Conservation (phyloP, 2,888 invertebrate species). For the Drosophila incognita region DNA sequence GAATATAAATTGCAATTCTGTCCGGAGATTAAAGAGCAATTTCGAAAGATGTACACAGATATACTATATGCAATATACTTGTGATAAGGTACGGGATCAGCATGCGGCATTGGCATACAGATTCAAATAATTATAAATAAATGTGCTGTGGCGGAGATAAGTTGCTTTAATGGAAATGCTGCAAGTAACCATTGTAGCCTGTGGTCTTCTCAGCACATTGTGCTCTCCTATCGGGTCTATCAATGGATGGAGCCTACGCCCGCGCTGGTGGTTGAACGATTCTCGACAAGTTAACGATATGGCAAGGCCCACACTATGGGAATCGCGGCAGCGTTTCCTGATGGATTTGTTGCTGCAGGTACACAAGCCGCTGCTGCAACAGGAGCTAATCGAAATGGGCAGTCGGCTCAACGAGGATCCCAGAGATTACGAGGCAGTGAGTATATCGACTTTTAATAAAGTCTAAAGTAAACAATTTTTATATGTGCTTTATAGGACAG, state of each 20-base stretch:
- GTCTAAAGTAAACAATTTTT: not conserved
- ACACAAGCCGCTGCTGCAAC: constrained; percentile 70
- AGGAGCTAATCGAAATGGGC: constrained; percentile 63
- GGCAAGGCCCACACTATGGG: constrained; percentile 10
- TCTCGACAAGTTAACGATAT: not conserved
- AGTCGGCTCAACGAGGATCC: constrained; percentile 52
- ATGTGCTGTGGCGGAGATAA: not conserved
- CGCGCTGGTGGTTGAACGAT: constrained; percentile 24
- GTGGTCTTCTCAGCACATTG: constrained; percentile 23
- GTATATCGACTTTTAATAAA: not conserved
- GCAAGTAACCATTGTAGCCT: constrained; percentile 8
- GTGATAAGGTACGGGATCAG: constrained; percentile 32
- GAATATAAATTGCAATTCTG: constrained; percentile 1
- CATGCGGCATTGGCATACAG: not conserved
- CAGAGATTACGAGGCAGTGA: constrained; percentile 56
- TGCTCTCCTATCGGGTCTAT: not conserved
- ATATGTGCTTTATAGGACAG: constrained; percentile 33
- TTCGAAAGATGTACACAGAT: not conserved
- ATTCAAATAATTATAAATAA: not conserved
- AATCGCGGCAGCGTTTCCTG: constrained; percentile 61
- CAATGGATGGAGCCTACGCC: constrained; percentile 30
- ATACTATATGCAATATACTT: not conserved
- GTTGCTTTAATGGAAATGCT: constrained; percentile 38
- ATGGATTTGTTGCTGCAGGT: constrained; percentile 73
- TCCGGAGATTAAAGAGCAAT: not conserved